Base-by-base conservation (phyloP, 2,797 vertebrate genomes). In the Microctenopoma steveboyesi region DNA sequence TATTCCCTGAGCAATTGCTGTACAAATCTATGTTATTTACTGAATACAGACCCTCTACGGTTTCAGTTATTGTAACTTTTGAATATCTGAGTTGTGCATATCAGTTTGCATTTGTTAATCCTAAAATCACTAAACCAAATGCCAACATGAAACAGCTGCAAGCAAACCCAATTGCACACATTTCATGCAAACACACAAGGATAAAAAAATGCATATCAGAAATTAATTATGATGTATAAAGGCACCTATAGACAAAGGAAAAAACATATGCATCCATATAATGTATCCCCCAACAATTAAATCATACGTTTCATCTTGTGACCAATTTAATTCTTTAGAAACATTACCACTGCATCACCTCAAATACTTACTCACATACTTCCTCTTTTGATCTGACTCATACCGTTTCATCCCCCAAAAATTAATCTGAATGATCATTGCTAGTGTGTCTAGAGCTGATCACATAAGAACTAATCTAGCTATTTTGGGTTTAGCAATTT, bases 21-120 rank as follows among this genome's bases (percentile, higher is more conserved):
- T 91, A 91, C 81, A 90, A 91, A 90, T 89, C 82, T 82, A 84
- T 87, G 88, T 88, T 87, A 88, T 93, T 88, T 90, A 91, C 89
- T 86, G 72, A 86, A 80, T 58, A 73, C 81, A 84, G 85, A 91
- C 90, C 90, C 91, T 90, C 85, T 88, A 78, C 82, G 65, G 84
- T 89, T 91, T 92, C 69, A 78, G 87, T 91, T 91, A 47, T 84
- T 67, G 72, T 91, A 90, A 81, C 55, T 87, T 92, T 89, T 87
- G 35, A 88, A 86, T 79, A 70, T 86, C 84, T 92, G 74, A 72
- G 86, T 91, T 88, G 70, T 50, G 75, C 92, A 84, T 91, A 92
- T 94, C 87, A 82, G 79, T 91, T 87, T 87, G 82, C 82, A 89
- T 90, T 90, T 83, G 56, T 83, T 64, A 76, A 85, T 83, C 73